Evolutionary conservation across 2,113 vertebrate species (phyloP).

Genomic region (Microcebus griseorufus): DNA sequence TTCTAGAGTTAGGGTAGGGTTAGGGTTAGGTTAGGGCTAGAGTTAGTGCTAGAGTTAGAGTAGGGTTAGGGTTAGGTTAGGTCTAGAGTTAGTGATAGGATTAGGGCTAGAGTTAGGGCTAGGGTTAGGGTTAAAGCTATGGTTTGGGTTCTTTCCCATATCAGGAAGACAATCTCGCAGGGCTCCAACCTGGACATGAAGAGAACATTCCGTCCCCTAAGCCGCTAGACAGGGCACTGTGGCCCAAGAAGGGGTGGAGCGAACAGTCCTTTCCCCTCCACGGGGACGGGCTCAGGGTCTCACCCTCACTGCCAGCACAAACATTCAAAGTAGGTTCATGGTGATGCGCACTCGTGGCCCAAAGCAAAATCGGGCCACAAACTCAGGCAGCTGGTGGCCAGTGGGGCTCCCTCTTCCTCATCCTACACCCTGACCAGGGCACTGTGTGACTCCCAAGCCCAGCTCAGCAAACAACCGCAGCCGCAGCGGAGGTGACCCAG

Average conservation of each 20-base stretch:
- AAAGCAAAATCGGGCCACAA: not conserved
- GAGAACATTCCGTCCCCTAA: fast-evolving
- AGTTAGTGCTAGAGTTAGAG: no score
- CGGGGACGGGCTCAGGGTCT: fast-evolving
- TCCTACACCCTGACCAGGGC: not conserved
- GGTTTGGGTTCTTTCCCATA: not conserved
- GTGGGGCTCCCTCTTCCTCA: not conserved
- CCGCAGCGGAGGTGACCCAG: fast-evolving
- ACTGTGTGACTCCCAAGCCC: not conserved
- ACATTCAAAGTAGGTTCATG: not conserved
- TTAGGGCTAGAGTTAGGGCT: no score
- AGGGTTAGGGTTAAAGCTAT: no score
- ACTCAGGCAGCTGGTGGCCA: fast-evolving
- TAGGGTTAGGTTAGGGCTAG: no score
- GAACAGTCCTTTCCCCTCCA: not conserved
- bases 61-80: no score
- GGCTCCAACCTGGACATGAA: not conserved
- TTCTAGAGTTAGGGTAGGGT: no score
- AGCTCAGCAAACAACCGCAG: no score
- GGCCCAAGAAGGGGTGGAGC: not conserved
- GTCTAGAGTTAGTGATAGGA: no score
- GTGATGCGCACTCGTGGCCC: fast-evolving
- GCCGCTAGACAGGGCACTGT: not conserved
- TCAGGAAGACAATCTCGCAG: not conserved
- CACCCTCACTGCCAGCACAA: not conserved